phyloP scores from a whole-genome alignment of 2,888 invertebrate genomes.

The Lasioglossum calceatum region DNA sequence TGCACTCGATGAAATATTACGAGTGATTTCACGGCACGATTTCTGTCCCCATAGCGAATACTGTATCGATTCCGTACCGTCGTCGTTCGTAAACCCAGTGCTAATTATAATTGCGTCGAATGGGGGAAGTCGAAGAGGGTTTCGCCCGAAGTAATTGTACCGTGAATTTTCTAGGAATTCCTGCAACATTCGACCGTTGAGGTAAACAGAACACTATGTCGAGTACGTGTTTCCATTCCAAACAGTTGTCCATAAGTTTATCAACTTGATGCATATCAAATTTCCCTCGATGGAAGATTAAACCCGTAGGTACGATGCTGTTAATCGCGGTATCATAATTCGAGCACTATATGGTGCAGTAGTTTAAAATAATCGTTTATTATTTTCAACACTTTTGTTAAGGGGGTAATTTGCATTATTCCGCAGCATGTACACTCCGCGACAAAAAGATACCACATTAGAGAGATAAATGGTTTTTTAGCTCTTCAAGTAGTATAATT shows the following conservation, averaged over 20 bases:
- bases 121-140: constrained; percentile 17
- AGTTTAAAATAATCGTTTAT: too few relatives aligned
- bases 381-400: too few relatives aligned
- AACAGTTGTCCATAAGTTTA: neutral
- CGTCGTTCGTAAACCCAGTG: neutral
- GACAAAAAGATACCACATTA: too few relatives aligned
- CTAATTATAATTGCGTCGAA: constrained; percentile 51
- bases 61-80: constrained; percentile 36
- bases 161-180: constrained; percentile 53
- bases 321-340: too few relatives aligned
- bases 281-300: neutral
- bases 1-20: constrained; percentile 33
- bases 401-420: too few relatives aligned
- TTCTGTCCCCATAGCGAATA: neutral
- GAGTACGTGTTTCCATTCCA: constrained; percentile 5
- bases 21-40: constrained; percentile 15
- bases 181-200: neutral
- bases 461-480: too few relatives aligned
- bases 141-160: constrained; percentile 37
- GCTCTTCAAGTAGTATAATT: too few relatives aligned
- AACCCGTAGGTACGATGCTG: neutral
- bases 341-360: too few relatives aligned
- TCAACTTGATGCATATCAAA: neutral
- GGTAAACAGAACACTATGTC: neutral
- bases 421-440: too few relatives aligned